phyloP scores from a whole-genome alignment of 2,888 invertebrate species.

The Brenthis daphne region DNA sequence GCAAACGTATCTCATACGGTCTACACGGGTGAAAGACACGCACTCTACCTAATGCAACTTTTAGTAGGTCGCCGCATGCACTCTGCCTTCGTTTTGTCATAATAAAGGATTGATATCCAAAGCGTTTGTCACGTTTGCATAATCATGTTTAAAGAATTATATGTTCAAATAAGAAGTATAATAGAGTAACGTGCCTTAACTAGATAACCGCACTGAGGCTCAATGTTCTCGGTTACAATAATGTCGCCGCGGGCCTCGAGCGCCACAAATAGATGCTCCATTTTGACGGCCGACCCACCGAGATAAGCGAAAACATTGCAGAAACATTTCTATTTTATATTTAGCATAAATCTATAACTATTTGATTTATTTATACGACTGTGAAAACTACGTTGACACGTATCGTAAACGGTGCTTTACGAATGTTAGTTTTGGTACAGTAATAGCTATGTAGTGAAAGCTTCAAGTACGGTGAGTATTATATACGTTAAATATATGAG shows the following conservation, averaged over 20 bases:
- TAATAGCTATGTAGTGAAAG: too few relatives aligned
- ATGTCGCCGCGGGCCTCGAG: slow-evolving; percentile 79
- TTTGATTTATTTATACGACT: slow-evolving; percentile 15
- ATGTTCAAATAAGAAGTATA: slow-evolving; percentile 10
- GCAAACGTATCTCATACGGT: slow-evolving; percentile 23
- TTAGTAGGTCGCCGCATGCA: slow-evolving; percentile 68
- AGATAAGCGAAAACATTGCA: slow-evolving; percentile 74
- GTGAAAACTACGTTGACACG: slow-evolving; percentile 3
- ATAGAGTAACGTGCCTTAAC: slow-evolving; percentile 12
- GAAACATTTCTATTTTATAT: slow-evolving; percentile 65
- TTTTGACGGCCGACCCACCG: slow-evolving; percentile 74
- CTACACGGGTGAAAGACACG: slow-evolving; percentile 35
- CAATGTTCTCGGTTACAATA: slow-evolving; percentile 66
- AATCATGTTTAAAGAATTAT: too few relatives aligned
- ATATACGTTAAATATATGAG: not conserved
- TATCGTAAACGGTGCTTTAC: not conserved
- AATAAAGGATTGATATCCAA: not conserved
- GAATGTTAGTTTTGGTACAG: not conserved
- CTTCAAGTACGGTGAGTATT: not conserved
- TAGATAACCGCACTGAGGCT: slow-evolving; percentile 62
- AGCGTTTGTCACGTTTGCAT: too few relatives aligned
- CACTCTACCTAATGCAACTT: slow-evolving; percentile 60
- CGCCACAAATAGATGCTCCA: slow-evolving; percentile 79
- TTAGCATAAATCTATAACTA: slow-evolving; percentile 32
- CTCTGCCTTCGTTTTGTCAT: slow-evolving; percentile 52